Conservation (phyloP, 2,888 invertebrate species). For the Bembecia ichneumoniformis region DNA sequence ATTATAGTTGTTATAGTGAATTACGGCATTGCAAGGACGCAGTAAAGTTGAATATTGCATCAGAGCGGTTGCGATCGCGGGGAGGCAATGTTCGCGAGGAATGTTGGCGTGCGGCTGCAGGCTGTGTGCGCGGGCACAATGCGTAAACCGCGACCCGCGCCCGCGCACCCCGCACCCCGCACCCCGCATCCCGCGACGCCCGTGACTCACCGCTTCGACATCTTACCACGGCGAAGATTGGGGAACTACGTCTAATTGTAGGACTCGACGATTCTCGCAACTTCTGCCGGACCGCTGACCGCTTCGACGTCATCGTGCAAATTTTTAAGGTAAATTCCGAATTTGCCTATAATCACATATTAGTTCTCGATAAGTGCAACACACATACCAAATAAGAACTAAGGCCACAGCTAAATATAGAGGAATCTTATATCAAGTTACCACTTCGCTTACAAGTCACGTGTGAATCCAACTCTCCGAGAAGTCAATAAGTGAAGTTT, state of each 20-base stretch:
- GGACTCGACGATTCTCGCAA: conserved; percentile 27
- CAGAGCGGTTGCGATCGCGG: conserved; percentile 54
- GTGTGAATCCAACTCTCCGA: conserved; percentile 32
- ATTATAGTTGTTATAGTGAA: conserved; percentile 67
- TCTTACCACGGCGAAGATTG: conserved; percentile 32
- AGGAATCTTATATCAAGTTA: neutral
- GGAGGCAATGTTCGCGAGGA: conserved; percentile 66
- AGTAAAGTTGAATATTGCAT: conserved; percentile 72
- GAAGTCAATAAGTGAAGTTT: conserved; percentile 50
- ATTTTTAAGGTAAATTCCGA: neutral
- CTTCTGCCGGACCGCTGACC: conserved; percentile 21
- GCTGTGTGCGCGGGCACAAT: conserved; percentile 16
- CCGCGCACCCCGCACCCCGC: conserved; percentile 9
- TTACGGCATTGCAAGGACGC: conserved; percentile 73
- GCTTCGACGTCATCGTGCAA: conserved; percentile 32
- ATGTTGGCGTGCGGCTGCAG: conserved; percentile 44
- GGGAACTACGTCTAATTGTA: conserved; percentile 55
- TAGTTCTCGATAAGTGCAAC: no score
- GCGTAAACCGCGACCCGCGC: conserved; percentile 19
- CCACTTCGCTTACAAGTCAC: conserved; percentile 43
- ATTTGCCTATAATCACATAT: no score
- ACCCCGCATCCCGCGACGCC: conserved; percentile 5
- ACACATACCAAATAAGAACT: no score
- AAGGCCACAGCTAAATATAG: neutral
- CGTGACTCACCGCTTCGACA: conserved; percentile 45